Evolutionary conservation across 2,797 vertebrate genomes (phyloP).

Genomic region (Lindbergichthys nudifrons): DNA sequence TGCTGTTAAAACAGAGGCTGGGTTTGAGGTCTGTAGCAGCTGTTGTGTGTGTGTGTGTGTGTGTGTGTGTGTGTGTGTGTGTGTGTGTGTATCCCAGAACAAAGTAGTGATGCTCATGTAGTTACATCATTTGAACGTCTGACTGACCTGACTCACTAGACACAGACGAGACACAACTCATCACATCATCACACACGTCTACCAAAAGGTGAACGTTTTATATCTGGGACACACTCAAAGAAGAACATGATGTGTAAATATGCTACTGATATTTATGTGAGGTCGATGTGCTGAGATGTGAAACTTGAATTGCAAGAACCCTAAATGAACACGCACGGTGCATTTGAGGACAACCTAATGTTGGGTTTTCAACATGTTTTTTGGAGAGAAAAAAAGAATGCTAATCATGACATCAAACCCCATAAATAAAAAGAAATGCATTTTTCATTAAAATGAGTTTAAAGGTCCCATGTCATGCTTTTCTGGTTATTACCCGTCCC

Average conservation of each 20-base stretch:
- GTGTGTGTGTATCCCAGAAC: not conserved
- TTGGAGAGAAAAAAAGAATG: not conserved
- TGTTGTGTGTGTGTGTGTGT: conserved; percentile 45
- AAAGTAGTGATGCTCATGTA: not conserved
- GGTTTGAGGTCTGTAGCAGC: conserved; percentile 56
- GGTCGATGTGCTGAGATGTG: not conserved
- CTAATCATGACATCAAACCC: not conserved
- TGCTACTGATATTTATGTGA: not conserved
- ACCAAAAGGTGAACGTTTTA: not conserved
- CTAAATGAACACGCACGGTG: not conserved
- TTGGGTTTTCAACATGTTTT: not conserved
- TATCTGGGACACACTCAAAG: too few species aligned
- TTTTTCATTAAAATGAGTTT: not conserved
- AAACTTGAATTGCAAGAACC: not conserved
- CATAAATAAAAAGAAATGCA: not conserved
- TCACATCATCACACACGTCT: not conserved
- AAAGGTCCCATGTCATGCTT: too few species aligned
- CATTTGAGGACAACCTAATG: not conserved
- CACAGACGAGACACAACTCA: conserved; percentile 33
- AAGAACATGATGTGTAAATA: not conserved
- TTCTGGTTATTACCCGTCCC: too few species aligned
- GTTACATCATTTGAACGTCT: not conserved
- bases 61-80: conserved; percentile 26
- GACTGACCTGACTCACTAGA: conserved; percentile 36
- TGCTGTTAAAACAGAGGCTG: conserved; percentile 49